A percentile compares a stretch with the other conserved stretches of the same genome.
phyloP scores from a whole-genome alignment of 2,797 vertebrate species.

The Betta splendens region DNA sequence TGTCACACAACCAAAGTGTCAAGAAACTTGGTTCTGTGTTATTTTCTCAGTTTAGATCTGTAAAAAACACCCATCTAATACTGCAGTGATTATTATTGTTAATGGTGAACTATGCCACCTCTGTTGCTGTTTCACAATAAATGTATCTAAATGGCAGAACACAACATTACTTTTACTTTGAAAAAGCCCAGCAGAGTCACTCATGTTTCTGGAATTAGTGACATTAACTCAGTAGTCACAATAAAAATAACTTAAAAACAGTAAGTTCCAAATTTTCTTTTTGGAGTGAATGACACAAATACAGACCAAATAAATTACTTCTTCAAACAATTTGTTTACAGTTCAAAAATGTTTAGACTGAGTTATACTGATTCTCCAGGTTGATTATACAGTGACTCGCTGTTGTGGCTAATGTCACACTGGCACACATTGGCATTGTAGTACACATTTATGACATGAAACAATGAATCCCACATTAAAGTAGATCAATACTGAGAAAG shows the following conservation, averaged over 20 bases:
- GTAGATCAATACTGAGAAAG: slow-evolving; percentile 33
- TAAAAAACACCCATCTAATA: no score
- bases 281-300: slow-evolving; percentile 20
- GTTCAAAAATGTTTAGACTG: slow-evolving; percentile 5
- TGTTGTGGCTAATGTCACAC: slow-evolving; percentile 11
- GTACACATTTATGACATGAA: slow-evolving; percentile 18
- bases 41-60: no score
- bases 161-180: neutral
- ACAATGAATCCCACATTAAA: slow-evolving; percentile 27
- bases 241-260: no score
- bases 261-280: slow-evolving; percentile 21
- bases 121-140: neutral
- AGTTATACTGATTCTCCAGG: slow-evolving; percentile 4
- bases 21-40: no score
- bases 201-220: no score
- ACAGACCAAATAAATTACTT: neutral
- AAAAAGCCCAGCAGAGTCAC: slow-evolving; percentile 8
- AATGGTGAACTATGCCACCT: no score
- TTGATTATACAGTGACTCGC: slow-evolving; percentile 1
- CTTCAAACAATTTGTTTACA: slow-evolving; percentile 6
- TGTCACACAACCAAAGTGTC: no score
- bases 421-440: slow-evolving; percentile 20
- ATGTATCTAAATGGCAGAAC: neutral
- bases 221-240: neutral
- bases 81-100: neutral